phyloP scores from a whole-genome alignment of 2,797 vertebrate genomes.

The Taeniopygia guttata region DNA sequence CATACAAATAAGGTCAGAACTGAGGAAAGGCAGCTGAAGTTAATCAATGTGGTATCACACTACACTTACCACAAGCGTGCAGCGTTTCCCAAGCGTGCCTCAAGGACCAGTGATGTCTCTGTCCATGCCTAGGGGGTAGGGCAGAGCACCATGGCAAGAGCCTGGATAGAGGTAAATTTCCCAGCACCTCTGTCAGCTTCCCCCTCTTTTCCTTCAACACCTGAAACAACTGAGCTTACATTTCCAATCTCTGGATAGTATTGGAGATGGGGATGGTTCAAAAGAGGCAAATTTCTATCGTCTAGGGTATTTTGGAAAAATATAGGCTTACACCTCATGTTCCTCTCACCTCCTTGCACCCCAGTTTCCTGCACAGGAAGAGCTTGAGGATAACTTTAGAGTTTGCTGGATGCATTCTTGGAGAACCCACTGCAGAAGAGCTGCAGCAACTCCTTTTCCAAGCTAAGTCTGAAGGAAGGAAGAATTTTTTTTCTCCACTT shows the following conservation, averaged over 20 bases:
- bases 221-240: not conserved
- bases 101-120: rapidly evolving
- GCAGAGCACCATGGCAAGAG: not conserved
- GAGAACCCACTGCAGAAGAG: not conserved
- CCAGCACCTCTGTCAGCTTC: no score
- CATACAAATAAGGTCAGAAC: no score
- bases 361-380: not conserved
- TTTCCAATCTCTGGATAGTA: not conserved
- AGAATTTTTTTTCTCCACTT: not conserved
- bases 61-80: rapidly evolving
- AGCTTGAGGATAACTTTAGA: not conserved
- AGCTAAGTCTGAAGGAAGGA: not conserved
- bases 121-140: not conserved
- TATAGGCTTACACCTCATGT: rapidly evolving
- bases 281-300: not conserved
- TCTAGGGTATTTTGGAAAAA: not conserved
- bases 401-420: not conserved
- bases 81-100: not conserved
- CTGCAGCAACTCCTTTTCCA: not conserved
- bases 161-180: no score
- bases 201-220: not conserved
- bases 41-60: rapidly evolving
- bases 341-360: not conserved
- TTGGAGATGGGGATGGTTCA: not conserved
- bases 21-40: no score